phyloP scores from a whole-genome alignment of 2,888 invertebrate genomes.

The Pterostichus niger region DNA sequence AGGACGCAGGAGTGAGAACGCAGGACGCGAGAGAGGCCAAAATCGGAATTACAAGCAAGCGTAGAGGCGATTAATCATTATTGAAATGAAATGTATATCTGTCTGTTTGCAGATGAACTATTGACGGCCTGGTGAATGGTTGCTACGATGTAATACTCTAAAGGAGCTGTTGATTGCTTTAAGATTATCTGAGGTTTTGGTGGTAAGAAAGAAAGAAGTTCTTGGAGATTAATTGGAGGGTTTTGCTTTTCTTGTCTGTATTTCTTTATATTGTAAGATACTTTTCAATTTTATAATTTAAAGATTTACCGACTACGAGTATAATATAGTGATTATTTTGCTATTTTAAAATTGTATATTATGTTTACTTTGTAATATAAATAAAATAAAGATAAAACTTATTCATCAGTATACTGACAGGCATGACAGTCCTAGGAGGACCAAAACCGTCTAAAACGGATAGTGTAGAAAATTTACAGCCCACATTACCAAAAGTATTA shows the following conservation, averaged over 20 bases:
- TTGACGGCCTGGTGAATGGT: slow-evolving; percentile 15
- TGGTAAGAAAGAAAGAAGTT: not conserved
- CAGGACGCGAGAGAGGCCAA: not conserved
- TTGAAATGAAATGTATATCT: slow-evolving; percentile 23
- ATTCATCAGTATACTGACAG: no score
- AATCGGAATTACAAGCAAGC: slow-evolving; percentile 1
- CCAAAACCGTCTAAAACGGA: no score
- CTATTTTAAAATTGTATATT: no score
- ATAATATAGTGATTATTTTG: no score
- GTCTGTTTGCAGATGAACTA: slow-evolving; percentile 4
- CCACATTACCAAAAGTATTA: no score
- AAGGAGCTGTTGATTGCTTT: not conserved
- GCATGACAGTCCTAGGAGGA: no score
- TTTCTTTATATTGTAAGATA: not conserved
- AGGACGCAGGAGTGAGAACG: no score
- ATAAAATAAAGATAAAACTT: no score
- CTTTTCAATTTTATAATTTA: no score
- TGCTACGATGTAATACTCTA: not conserved
- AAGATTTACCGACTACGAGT: no score
- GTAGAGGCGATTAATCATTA: slow-evolving; percentile 1
- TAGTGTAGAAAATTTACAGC: no score
- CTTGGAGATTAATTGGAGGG: not conserved
- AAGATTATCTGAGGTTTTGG: not conserved
- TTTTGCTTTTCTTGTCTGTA: not conserved
- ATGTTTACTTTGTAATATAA: no score